Evolutionary conservation across 2,797 vertebrate species (phyloP), one percentile per base, ranked within the genome.

Genomic region (Lithobates sylvaticus): DNA sequence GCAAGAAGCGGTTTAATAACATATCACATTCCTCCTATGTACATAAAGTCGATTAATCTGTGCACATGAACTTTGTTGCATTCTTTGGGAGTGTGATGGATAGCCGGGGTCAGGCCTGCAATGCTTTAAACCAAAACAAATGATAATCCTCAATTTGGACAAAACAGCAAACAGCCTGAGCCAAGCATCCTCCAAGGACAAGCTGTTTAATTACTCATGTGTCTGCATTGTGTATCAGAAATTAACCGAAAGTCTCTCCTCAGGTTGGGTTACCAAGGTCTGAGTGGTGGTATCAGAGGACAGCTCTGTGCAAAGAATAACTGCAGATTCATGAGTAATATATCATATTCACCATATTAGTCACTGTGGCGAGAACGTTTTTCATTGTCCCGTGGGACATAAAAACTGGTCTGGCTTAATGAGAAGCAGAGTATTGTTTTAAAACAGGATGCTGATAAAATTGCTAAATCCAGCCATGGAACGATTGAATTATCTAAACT

Each of bases 201-300:
- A 2, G 61, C 58, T 47, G 32, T 70, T 70, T 76, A 69, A 80
- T 81, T 71, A 70, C 64, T 81, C 78, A 61, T 65, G 44, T 10
- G 74, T 71, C 79, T 82, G 23, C 50, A 86, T 34, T 54, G 71
- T 80, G 44, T 61, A 81, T 86, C 78, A 75, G 68, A 67, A 58
- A 70, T 79, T 23, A 61, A 39, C 58, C 61, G 29, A 27, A 39
- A 39, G 67, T 21, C 23, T 29, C n/a, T 27, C 42, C 32, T 16
- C 26, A 34, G 73, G 10, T 34, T 82, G 85, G 85, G 84, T 70
- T 75, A 76, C 65, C 85, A 82, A 82, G 85, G 85, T 50, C 39
- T 82, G 74, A 5, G 76, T 82, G 85, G 85, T 61, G 75, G 72
- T 64, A 78, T 16, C 18, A 42, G 18, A 15, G 23, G 27, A 29